Percentiles rank a stretch among this genome's conserved stretches.
Conservation (phyloP, 2,888 invertebrate genomes). For the Chloroclystis v-ata region DNA sequence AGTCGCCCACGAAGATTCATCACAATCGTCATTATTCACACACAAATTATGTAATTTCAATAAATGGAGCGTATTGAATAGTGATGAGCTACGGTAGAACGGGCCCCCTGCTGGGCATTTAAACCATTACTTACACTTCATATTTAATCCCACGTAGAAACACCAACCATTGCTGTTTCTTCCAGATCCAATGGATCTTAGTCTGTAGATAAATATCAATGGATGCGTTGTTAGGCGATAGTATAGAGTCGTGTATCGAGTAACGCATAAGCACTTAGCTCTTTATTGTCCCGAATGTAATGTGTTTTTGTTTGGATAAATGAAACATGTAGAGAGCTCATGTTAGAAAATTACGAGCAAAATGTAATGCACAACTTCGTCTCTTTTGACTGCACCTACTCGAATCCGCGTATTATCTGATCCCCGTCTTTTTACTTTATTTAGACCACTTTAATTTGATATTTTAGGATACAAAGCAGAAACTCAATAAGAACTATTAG, state of each 20-base stretch:
- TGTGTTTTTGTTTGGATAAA: conserved; percentile 68
- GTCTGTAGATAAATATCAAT: conserved; percentile 4
- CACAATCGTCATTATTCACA: conserved; percentile 78
- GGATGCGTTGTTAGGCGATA: conserved; percentile 6
- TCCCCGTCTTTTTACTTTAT: too few species aligned
- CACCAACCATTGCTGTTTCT: conserved; percentile 6
- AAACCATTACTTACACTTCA: conserved; percentile 34
- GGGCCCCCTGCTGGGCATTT: conserved; percentile 58
- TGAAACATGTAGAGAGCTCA: conserved; percentile 28
- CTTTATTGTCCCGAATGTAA: conserved; percentile 66
- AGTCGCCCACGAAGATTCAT: conserved; percentile 78
- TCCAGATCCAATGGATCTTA: not conserved
- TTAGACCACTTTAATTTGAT: too few species aligned
- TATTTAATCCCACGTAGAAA: not conserved
- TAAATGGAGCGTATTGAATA: conserved; percentile 78
- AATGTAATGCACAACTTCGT: too few species aligned
- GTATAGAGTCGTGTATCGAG: conserved; percentile 8
- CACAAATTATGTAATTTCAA: conserved; percentile 79
- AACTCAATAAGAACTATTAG: too few species aligned
- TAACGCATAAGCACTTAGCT: conserved; percentile 56
- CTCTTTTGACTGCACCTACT: too few species aligned
- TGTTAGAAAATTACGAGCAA: too few species aligned
- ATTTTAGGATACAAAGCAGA: too few species aligned
- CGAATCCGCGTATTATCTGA: too few species aligned
- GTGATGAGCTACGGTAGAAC: conserved; percentile 76